A percentile compares a stretch with the other conserved stretches of the same genome.
Conservation (phyloP, 2,888 invertebrate species). For the Machimus atricapillus region DNA sequence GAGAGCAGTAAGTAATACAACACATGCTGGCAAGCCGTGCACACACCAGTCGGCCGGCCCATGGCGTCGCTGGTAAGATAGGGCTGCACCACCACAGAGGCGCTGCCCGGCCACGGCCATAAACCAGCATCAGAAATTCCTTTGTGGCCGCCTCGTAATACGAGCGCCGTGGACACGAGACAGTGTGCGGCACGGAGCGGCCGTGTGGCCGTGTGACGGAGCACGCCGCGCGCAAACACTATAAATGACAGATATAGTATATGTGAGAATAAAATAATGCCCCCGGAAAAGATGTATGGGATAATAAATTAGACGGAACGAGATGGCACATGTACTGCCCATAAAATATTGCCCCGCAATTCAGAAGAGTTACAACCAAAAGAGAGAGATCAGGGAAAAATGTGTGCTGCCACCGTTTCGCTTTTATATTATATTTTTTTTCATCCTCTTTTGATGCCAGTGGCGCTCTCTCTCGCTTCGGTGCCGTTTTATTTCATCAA, state of each 20-base stretch:
- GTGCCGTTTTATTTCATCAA: slow-evolving; percentile 20
- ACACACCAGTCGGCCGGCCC: not conserved
- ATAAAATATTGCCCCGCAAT: slow-evolving; percentile 40
- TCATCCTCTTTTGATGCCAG: not conserved
- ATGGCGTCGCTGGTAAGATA: not conserved
- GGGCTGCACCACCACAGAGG: not conserved
- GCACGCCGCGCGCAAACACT: slow-evolving; percentile 36
- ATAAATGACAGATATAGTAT: slow-evolving; percentile 45
- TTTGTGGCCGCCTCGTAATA: slow-evolving; percentile 23
- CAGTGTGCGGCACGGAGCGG: slow-evolving; percentile 1
- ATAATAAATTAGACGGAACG: slow-evolving; percentile 49
- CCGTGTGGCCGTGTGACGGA: slow-evolving; percentile 20
- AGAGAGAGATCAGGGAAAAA: slow-evolving; percentile 20
- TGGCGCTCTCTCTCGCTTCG: not conserved
- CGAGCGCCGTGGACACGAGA: slow-evolving; percentile 20
- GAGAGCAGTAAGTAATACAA: slow-evolving; percentile 39
- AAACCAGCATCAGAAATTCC: slow-evolving; percentile 19
- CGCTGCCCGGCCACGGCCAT: not conserved
- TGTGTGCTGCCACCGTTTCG: not conserved
- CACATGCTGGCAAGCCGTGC: slow-evolving; percentile 16
- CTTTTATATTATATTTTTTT: not conserved
- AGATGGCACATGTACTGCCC: slow-evolving; percentile 47
- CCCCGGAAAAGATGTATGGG: slow-evolving; percentile 47
- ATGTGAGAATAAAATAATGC: slow-evolving; percentile 45
- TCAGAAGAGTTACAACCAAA: slow-evolving; percentile 21